Conservation (phyloP, 2,888 invertebrate species). For the Cepaea hortensis region DNA sequence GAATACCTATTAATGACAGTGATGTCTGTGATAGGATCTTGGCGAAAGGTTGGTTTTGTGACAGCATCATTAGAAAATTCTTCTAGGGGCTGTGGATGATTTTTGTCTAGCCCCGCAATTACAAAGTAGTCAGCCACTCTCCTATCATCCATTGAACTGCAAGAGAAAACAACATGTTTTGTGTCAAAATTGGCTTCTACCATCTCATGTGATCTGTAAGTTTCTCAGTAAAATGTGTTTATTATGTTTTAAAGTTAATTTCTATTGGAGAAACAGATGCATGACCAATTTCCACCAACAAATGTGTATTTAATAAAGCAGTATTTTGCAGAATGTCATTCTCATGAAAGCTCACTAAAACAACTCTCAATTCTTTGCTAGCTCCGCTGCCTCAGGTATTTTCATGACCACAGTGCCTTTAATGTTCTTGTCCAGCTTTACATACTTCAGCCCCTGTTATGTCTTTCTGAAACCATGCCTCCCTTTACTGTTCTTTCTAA, state of each 20-base stretch:
- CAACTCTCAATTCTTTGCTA: too few species aligned
- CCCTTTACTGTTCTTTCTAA: too few species aligned
- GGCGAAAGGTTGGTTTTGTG: slow-evolving; percentile 83
- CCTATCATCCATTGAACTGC: slow-evolving; percentile 71
- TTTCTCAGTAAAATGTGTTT: not conserved
- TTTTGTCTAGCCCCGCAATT: slow-evolving; percentile 93
- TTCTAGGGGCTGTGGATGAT: slow-evolving; percentile 85
- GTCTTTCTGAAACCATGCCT: too few species aligned
- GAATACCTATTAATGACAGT: slow-evolving; percentile 88
- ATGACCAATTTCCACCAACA: too few species aligned
- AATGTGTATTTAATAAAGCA: too few species aligned
- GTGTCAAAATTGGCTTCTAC: not conserved
- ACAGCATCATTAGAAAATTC: slow-evolving; percentile 87
- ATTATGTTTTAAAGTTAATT: too few species aligned
- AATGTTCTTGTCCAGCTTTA: too few species aligned
- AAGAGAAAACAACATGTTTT: not conserved
- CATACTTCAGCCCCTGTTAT: too few species aligned
- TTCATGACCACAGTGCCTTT: too few species aligned
- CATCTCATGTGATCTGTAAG: not conserved
- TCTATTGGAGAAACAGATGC: too few species aligned
- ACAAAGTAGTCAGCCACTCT: slow-evolving; percentile 97
- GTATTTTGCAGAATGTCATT: not conserved
- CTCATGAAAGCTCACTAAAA: not conserved
- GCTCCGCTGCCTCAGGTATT: too few species aligned
- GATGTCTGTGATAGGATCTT: slow-evolving; percentile 95